Conservation (phyloP, 2,797 vertebrate species). For the Oryzias dopingdopingensis region DNA sequence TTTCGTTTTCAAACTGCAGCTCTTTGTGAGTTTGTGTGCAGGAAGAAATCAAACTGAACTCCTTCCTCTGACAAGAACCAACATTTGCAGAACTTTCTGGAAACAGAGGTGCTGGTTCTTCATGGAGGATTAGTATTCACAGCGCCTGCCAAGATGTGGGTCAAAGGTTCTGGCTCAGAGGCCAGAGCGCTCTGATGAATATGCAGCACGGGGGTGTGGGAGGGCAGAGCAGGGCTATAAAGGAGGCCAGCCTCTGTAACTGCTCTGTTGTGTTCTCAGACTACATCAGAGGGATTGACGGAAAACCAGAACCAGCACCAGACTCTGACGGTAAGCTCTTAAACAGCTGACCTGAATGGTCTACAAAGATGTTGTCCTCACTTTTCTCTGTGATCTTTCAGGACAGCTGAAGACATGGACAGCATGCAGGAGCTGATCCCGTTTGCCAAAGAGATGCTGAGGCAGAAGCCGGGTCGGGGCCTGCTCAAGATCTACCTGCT, state of each 20-base stretch:
- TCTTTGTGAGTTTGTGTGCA: no score
- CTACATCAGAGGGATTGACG: neutral
- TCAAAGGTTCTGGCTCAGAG: constrained; percentile 34
- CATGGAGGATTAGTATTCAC: neutral
- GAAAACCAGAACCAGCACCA: neutral
- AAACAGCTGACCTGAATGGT: no score
- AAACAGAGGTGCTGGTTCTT: neutral
- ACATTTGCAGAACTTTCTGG: neutral
- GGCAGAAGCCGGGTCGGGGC: constrained; percentile 77
- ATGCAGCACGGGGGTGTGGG: constrained; percentile 42
- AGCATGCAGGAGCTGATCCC: constrained; percentile 81
- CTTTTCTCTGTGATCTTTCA: neutral
- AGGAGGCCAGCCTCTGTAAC: constrained; percentile 1
- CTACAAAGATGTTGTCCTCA: neutral
- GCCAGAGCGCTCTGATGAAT: constrained; percentile 26
- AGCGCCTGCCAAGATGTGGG: constrained; percentile 17
- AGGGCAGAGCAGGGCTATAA: constrained; percentile 37
- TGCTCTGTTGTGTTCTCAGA: constrained; percentile 7
- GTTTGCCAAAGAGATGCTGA: constrained; percentile 82
- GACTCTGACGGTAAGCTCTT: constrained; percentile 30
- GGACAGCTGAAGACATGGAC: constrained; percentile 68
- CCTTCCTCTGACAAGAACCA: no score
- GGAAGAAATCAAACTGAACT: neutral
- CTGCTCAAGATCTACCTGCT: constrained; percentile 86
- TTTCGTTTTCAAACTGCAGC: no score